Conservation (phyloP, 92 coral and sea anemone species). For the Parazoanthus swiftii region DNA sequence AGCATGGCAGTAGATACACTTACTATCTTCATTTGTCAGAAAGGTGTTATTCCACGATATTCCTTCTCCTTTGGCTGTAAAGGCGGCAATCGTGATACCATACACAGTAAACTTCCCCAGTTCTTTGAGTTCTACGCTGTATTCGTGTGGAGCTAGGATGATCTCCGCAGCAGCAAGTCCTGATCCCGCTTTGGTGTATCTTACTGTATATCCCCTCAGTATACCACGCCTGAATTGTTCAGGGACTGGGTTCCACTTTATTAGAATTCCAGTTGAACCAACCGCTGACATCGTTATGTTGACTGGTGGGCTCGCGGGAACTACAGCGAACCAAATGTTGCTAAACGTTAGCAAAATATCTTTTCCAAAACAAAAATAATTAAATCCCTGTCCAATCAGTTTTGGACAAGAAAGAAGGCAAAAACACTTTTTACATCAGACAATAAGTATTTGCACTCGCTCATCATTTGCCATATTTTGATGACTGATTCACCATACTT, state of each 20-base stretch:
- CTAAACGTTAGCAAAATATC: not conserved
- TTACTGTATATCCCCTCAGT: slow-evolving; percentile 9
- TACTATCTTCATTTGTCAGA: slow-evolving; percentile 39
- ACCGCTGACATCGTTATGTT: slow-evolving; percentile 20
- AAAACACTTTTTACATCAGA: no score
- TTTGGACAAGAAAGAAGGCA: no score
- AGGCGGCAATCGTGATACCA: slow-evolving; percentile 4
- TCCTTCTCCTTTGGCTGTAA: slow-evolving; percentile 27
- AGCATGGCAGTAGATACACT: not conserved
- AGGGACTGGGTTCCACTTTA: slow-evolving; percentile 37
- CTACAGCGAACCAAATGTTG: slow-evolving; percentile 7
- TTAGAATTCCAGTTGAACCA: slow-evolving; percentile 33
- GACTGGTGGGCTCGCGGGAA: slow-evolving; percentile 38
- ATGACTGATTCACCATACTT: not conserved
- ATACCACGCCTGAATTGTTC: slow-evolving; percentile 28
- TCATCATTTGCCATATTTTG: no score
- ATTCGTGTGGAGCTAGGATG: not conserved
- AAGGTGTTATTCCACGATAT: slow-evolving; percentile 19
- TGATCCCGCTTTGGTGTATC: not conserved
- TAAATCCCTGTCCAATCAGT: not conserved
- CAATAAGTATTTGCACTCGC: no score
- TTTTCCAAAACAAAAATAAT: not conserved
- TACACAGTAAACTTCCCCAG: slow-evolving; percentile 32
- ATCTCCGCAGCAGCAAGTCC: not conserved
- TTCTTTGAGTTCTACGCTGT: slow-evolving; percentile 12